Base-by-base conservation (phyloP, 2,888 invertebrate genomes). In the Cerastoderma edule region DNA sequence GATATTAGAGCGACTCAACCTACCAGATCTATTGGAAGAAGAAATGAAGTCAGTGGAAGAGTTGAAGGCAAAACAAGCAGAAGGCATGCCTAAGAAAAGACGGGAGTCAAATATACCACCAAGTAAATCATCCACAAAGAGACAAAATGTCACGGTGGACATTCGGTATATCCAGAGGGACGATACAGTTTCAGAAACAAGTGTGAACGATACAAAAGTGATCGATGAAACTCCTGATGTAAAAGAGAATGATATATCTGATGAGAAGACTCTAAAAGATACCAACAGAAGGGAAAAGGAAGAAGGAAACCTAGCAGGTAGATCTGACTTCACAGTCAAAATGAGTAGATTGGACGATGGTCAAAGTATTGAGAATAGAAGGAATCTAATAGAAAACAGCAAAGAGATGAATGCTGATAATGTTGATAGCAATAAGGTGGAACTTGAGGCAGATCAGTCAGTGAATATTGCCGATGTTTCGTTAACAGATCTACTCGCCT, bases 1-100 rank as follows among this genome's bases (percentile, higher is more conserved):
- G 78, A 87, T 91, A 22, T 81, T 91, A 30, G 85, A 83, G 16
- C 81, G 88, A 56, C 83, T 91, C n/a, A 85, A 80, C 39, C 83
- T 90, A 44, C 70, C 70, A 44, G 89, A 90, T 67, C 72, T 91
- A 8, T 71, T 89, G 32, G 85, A 87, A 56, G 80, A 85, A 60
- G 89, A 88, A 72, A 68, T 75, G 56, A 69, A 67, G 50, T 39
- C 33, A 22, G 35, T 78, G 16, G 35, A 69, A 50, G 72, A 80
- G 50, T 53, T 80, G 27, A 70, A 79, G 32, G 46, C 65, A 44
- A 71, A 63, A 13, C 39, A 56, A 64, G 32, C 57, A 39, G 30
- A 33, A 6, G 30, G 32, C 4, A 35, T 32, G n/a, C 39, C 46
- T 5, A 50, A 46, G n/a, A 39, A 32, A 16, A 33, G 39, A 48